A percentile compares a stretch with the other conserved stretches of the same genome.
Evolutionary conservation across 2,113 vertebrate genomes (phyloP).

Genomic region (Rhinopithecus roxellana): DNA sequence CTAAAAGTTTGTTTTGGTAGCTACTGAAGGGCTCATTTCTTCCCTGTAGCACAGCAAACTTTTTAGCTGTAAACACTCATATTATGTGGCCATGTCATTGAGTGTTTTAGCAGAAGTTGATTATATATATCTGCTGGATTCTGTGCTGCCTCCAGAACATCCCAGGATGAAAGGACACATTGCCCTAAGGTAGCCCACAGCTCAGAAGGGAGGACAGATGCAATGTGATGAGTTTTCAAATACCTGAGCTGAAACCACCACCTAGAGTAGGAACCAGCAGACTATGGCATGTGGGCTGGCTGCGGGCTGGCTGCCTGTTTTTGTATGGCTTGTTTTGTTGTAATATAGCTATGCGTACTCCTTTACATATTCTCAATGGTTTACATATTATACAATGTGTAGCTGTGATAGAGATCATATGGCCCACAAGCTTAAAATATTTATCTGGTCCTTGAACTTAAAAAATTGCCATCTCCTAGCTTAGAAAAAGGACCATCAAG

Average conservation of each 20-base stretch:
- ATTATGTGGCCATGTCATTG: neutral
- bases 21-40: conserved; percentile 28
- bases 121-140: neutral
- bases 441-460: neutral
- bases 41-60: neutral
- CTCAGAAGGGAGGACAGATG: neutral
- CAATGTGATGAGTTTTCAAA: neutral
- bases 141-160: neutral
- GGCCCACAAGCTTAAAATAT: neutral
- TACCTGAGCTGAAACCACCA: neutral
- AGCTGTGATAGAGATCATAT: neutral
- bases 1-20: conserved; percentile 20
- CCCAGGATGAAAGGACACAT: neutral
- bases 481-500: neutral
- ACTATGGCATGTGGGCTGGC: neutral
- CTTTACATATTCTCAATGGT: neutral
- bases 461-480: neutral
- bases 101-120: neutral
- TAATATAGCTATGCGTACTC: neutral
- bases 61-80: conserved; percentile 1
- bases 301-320: neutral
- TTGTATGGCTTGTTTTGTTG: neutral
- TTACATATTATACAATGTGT: neutral
- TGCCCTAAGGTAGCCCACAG: neutral
- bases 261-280: neutral